These are phyloP conservation scores for Ormyrus thymus DNA, from an alignment of 2,888 invertebrate genomes.

Conservation along the genomic window DNA sequence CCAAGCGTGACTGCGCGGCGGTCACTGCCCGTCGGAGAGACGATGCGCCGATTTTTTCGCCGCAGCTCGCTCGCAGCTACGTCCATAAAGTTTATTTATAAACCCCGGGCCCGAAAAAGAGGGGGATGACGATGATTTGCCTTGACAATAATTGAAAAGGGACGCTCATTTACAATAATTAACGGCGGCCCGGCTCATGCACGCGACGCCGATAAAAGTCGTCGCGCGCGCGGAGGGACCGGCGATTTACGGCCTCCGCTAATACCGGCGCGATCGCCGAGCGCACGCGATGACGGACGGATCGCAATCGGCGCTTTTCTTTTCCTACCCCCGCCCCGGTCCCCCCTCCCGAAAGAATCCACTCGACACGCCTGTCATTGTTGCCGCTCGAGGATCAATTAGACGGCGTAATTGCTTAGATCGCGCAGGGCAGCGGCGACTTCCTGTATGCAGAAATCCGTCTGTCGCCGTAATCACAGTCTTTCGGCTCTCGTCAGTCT, in stretches of 20 bases:
- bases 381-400: neutral
- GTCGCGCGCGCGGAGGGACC: neutral
- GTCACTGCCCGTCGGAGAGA: too few species aligned
- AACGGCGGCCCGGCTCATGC: neutral
- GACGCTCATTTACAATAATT: constrained; percentile 20
- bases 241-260: constrained; percentile 18
- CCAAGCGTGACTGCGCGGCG: too few species aligned
- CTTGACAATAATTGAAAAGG: constrained; percentile 30
- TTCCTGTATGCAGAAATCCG: too few species aligned
- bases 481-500: constrained; percentile 1
- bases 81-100: too few species aligned
- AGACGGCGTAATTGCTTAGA: too few species aligned
- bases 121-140: constrained; percentile 18
- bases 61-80: too few species aligned
- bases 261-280: too few species aligned
- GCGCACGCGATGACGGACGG: constrained; percentile 15
- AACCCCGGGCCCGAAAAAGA: too few species aligned
- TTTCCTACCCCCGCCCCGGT: neutral
- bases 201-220: constrained; percentile 23
- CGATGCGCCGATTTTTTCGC: too few species aligned
- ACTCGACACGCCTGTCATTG: constrained; percentile 17
- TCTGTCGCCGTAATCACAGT: neutral
- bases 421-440: too few species aligned
- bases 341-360: too few species aligned
- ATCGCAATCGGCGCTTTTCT: constrained; percentile 22